Conservation (phyloP, 2,797 vertebrate species). For the Eleutherodactylus coqui region DNA sequence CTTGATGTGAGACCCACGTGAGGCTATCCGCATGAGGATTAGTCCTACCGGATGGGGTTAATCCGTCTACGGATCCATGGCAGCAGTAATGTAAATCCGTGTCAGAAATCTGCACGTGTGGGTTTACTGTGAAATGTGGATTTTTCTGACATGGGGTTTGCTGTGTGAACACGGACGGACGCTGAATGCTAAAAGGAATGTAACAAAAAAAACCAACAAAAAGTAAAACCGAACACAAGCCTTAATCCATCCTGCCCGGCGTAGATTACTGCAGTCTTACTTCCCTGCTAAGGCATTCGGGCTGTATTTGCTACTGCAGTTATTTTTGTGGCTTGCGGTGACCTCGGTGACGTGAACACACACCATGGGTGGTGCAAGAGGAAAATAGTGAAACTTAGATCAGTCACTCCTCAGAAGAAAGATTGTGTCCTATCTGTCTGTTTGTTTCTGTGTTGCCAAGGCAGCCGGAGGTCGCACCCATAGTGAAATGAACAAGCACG, state of each 20-base stretch:
- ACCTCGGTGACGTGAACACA: constrained; percentile 29
- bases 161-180: too few relatives aligned
- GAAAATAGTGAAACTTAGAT: constrained; percentile 37
- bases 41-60: too few relatives aligned
- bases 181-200: too few relatives aligned
- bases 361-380: not conserved
- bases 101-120: too few relatives aligned
- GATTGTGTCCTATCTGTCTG: constrained; percentile 43
- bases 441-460: constrained; percentile 48
- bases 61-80: too few relatives aligned
- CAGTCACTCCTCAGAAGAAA: constrained; percentile 13
- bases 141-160: too few relatives aligned
- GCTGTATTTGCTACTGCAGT: not conserved
- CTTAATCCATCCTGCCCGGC: not conserved
- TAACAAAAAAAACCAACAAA: not conserved
- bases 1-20: too few relatives aligned
- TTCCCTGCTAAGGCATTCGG: not conserved
- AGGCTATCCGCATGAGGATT: too few relatives aligned
- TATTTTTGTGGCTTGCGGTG: not conserved
- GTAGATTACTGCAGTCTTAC: not conserved
- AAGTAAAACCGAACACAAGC: not conserved
- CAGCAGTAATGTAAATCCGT: too few relatives aligned
- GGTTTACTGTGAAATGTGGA: too few relatives aligned
- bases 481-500: not conserved
- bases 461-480: constrained; percentile 2